Evolutionary conservation across 2,888 invertebrate genomes (phyloP).

Genomic region (Spodoptera picta): DNA sequence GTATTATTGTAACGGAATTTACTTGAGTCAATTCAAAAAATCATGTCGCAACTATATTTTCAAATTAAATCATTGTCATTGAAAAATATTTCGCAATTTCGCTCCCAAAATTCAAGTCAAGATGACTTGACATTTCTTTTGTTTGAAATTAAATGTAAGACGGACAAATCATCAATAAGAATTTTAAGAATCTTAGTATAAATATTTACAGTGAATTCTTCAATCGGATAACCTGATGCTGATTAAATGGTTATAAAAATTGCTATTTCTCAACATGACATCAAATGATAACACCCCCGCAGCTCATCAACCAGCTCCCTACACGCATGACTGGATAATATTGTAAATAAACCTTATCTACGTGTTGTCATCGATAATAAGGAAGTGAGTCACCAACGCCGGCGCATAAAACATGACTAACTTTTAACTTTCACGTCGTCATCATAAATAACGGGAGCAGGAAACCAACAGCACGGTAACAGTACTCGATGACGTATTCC

Average conservation of each 20-base stretch:
- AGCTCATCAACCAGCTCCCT: conserved; percentile 16
- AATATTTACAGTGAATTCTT: too few relatives aligned
- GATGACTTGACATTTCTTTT: too few relatives aligned
- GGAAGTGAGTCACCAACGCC: conserved; percentile 53
- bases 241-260: conserved; percentile 20
- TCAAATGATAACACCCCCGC: conserved; percentile 26
- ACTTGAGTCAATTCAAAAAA: too few relatives aligned
- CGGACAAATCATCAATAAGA: too few relatives aligned
- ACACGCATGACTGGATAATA: conserved; percentile 35
- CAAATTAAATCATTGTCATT: too few relatives aligned
- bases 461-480: conserved; percentile 41
- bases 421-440: conserved; percentile 25
- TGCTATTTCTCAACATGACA: conserved; percentile 19
- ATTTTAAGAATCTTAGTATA: too few relatives aligned
- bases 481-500: conserved; percentile 32
- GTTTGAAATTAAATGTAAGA: too few relatives aligned
- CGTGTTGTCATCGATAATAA: conserved; percentile 37
- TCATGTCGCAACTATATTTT: too few relatives aligned
- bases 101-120: too few relatives aligned
- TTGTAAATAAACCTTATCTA: conserved; percentile 48
- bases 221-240: not conserved
- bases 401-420: conserved; percentile 51
- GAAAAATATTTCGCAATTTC: too few relatives aligned
- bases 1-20: too few relatives aligned
- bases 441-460: conserved; percentile 26